Conservation (phyloP, 2,113 vertebrate species). For the Pao palembangensis region DNA sequence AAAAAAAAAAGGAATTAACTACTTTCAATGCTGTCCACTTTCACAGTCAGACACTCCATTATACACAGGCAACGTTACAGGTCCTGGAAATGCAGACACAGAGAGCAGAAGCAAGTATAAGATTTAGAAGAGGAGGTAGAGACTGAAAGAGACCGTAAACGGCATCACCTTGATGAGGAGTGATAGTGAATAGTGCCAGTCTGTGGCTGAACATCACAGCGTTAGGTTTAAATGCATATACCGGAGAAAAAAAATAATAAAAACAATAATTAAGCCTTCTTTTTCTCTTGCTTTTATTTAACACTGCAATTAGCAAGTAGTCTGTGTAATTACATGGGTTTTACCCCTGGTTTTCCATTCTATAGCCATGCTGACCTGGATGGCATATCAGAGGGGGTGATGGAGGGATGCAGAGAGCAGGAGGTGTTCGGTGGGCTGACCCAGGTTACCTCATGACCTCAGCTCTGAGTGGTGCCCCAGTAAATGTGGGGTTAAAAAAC, state of each 20-base stretch:
- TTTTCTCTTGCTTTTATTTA: too few species aligned
- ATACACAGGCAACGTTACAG: too few species aligned
- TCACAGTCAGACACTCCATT: neutral
- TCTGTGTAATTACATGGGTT: too few species aligned
- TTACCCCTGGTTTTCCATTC: too few species aligned
- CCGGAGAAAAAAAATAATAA: too few species aligned
- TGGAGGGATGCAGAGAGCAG: neutral
- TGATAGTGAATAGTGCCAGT: too few species aligned
- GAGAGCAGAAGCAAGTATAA: too few species aligned
- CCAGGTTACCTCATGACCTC: constrained; percentile 66
- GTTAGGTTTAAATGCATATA: neutral
- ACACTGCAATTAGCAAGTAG: too few species aligned
- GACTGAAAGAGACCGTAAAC: neutral
- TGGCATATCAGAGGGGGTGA: constrained; percentile 32
- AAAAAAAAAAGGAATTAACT: neutral
- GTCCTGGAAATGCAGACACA: too few species aligned
- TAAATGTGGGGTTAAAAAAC: constrained; percentile 30
- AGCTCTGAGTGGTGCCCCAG: constrained; percentile 56
- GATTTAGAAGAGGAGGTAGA: neutral
- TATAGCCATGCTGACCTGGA: constrained; percentile 22
- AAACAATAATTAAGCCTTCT: too few species aligned
- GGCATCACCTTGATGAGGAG: neutral
- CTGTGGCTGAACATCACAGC: neutral
- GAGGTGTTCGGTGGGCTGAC: constrained; percentile 18
- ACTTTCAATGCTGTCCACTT: neutral